These are phyloP conservation scores for Drosophila truncata DNA, from an alignment of 1,140 invertebrate genomes.

Conservation along the genomic window DNA sequence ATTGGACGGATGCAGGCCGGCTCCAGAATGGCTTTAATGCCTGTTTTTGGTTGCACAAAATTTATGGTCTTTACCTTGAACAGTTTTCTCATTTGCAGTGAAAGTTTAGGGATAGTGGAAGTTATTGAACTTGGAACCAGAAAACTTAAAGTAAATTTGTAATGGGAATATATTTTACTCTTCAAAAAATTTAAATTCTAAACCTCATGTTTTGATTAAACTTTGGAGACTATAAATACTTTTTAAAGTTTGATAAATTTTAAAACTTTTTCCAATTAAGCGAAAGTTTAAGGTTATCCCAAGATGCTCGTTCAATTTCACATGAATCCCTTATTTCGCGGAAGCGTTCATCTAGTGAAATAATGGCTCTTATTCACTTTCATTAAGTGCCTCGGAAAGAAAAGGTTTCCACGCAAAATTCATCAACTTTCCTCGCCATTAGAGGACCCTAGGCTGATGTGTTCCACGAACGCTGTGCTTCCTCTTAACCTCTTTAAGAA, in stretches of 20 bases:
- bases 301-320: background rate
- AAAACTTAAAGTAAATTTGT: background rate
- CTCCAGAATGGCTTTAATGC: slow-evolving; percentile 18
- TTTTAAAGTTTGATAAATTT: background rate
- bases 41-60: background rate
- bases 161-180: background rate
- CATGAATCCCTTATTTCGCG: slow-evolving; percentile 9
- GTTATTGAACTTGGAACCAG: background rate
- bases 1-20: slow-evolving; percentile 36
- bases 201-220: background rate
- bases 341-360: slow-evolving; percentile 14
- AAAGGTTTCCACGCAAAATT: slow-evolving; percentile 13
- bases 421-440: slow-evolving; percentile 34
- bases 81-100: slow-evolving; percentile 11
- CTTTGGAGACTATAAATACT: background rate
- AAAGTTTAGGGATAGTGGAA: slow-evolving; percentile 7
- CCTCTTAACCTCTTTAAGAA: slow-evolving; percentile 38
- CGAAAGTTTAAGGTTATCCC: background rate
- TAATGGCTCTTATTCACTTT: slow-evolving; percentile 15
- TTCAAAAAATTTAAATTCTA: background rate
- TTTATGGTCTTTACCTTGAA: slow-evolving; percentile 28
- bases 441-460: background rate
- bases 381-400: slow-evolving; percentile 9
- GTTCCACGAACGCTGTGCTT: background rate
- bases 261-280: slow-evolving; percentile 15